Evolutionary conservation across 2,797 vertebrate genomes (phyloP).

Genomic region (Microctenopoma lineatum): DNA sequence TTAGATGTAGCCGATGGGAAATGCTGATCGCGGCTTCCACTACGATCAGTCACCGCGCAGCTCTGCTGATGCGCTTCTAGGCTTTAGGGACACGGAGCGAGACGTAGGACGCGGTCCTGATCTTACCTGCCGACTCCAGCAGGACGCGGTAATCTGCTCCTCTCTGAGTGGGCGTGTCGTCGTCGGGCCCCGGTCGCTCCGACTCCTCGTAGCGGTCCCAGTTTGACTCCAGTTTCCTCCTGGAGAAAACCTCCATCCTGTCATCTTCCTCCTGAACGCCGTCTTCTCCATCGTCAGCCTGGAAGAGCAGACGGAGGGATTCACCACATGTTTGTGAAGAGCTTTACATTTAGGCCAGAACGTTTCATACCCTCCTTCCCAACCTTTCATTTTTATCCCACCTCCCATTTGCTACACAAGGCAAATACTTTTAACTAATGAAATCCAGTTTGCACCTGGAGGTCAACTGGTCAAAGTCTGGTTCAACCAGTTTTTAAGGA

Average conservation of each 20-base stretch:
- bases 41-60: too few relatives aligned
- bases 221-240: slow-evolving; percentile 91
- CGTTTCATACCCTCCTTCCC: background rate
- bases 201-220: slow-evolving; percentile 90
- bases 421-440: too few relatives aligned
- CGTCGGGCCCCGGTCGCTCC: slow-evolving; percentile 63
- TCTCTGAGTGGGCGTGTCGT: slow-evolving; percentile 84
- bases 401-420: too few relatives aligned
- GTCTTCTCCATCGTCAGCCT: slow-evolving; percentile 73
- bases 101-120: too few relatives aligned
- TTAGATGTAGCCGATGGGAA: too few relatives aligned
- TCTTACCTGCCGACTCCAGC: slow-evolving; percentile 88
- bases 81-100: too few relatives aligned
- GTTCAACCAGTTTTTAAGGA: background rate
- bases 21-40: too few relatives aligned
- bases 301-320: background rate
- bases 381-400: too few relatives aligned
- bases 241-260: slow-evolving; percentile 83
- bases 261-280: slow-evolving; percentile 74
- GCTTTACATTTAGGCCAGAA: too few relatives aligned
- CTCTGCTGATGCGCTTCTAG: too few relatives aligned
- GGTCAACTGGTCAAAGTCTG: background rate
- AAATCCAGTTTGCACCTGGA: background rate
- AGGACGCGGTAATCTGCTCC: slow-evolving; percentile 91
- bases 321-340: background rate